phyloP scores from a whole-genome alignment of 2,113 vertebrate genomes.

The Furnarius figulus region DNA sequence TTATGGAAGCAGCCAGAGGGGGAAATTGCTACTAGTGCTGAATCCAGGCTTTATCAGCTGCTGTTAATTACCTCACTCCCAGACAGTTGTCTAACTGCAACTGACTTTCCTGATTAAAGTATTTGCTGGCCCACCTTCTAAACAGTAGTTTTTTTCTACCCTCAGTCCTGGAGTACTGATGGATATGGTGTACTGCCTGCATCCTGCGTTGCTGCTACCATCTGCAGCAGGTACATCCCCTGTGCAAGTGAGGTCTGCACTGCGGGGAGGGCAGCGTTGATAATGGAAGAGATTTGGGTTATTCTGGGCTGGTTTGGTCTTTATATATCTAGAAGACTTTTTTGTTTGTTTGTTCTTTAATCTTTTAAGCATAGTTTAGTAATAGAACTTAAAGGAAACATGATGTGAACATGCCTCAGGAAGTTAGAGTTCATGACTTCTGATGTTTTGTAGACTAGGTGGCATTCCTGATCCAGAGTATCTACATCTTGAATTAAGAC shows the following conservation, averaged over 20 bases:
- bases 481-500: not conserved
- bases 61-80: not conserved
- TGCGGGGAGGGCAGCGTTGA: fast-evolving
- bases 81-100: not conserved
- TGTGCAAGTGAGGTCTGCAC: not conserved
- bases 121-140: not conserved
- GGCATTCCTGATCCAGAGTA: not conserved
- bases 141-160: fast-evolving
- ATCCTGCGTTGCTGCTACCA: not conserved
- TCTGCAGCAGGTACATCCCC: not conserved
- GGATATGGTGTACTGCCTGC: not conserved
- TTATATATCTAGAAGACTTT: not conserved
- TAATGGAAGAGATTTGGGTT: not conserved
- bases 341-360: not conserved
- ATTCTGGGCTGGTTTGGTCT: not conserved
- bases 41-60: slow-evolving; percentile 1
- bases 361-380: not conserved
- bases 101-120: not conserved
- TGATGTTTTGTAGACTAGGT: not conserved
- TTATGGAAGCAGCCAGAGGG: not conserved
- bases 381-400: not conserved
- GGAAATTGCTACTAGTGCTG: not conserved
- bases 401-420: fast-evolving
- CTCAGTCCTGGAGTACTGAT: not conserved
- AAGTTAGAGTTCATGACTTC: not conserved